phyloP scores from a whole-genome alignment of 2,113 vertebrate species.

The Phoenicopterus ruber region DNA sequence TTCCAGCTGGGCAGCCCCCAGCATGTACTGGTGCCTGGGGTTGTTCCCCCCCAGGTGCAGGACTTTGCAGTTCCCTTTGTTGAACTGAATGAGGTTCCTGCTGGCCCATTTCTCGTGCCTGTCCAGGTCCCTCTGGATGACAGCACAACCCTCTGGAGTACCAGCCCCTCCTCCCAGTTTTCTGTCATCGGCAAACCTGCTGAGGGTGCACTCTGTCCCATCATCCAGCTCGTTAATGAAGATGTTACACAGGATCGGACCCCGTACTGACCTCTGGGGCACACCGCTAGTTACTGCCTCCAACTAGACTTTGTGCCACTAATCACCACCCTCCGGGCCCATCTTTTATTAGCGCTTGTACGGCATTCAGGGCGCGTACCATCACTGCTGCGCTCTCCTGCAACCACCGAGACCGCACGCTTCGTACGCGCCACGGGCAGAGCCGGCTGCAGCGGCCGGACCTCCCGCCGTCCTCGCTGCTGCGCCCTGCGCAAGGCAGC shows the following conservation, averaged over 20 bases:
- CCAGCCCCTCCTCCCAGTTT: too few species aligned
- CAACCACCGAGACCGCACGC: fast-evolving
- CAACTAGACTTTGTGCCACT: background rate
- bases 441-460: too few species aligned
- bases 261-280: fast-evolving
- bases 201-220: fast-evolving
- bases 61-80: background rate
- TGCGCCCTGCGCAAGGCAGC: fast-evolving
- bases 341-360: background rate
- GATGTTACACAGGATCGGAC: fast-evolving
- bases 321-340: background rate
- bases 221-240: fast-evolving
- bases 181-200: background rate
- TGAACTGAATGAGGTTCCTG: background rate
- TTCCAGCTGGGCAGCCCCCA: background rate
- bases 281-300: background rate
- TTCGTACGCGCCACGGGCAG: fast-evolving
- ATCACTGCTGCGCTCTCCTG: background rate
- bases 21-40: background rate
- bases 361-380: fast-evolving
- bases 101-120: too few species aligned
- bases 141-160: fast-evolving
- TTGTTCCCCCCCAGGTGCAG: fast-evolving
- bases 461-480: too few species aligned
- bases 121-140: background rate